These are phyloP conservation scores for Hemitrygon akajei DNA, from an alignment of 2,797 vertebrate species.

Conservation along the genomic window DNA sequence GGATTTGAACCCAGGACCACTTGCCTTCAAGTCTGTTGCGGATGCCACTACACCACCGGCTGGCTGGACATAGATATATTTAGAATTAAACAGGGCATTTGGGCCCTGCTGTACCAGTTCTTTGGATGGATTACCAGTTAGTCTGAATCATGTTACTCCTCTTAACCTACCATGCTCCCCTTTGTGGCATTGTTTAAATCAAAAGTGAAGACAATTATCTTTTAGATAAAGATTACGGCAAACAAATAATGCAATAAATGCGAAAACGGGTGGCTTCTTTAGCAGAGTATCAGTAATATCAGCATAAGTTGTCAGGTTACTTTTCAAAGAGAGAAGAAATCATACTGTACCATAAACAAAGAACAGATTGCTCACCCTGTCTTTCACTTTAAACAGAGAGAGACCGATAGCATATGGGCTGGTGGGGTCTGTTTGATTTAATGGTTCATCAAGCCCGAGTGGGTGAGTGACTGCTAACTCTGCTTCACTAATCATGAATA, in stretches of 20 bases:
- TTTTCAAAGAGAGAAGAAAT: not conserved
- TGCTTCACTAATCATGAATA: slow-evolving; percentile 51
- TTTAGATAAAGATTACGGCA: not conserved
- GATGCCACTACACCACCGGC: too few relatives aligned
- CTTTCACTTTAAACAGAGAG: slow-evolving; percentile 30
- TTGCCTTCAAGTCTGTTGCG: too few relatives aligned
- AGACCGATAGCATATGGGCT: slow-evolving; percentile 39
- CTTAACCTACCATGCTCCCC: not conserved
- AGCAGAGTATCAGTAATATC: not conserved
- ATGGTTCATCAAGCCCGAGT: slow-evolving; percentile 50
- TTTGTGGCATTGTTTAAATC: not conserved
- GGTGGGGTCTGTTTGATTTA: slow-evolving; percentile 45
- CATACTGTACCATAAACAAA: not conserved
- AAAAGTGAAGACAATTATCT: not conserved
- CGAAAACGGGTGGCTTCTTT: not conserved
- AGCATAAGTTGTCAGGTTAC: slow-evolving; percentile 31
- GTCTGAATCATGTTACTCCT: too few relatives aligned
- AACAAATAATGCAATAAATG: not conserved
- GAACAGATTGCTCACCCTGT: slow-evolving; percentile 10
- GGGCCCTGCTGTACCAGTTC: not conserved
- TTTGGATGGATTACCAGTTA: not conserved
- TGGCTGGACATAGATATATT: too few relatives aligned
- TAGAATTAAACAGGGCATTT: not conserved
- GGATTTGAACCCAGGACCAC: too few relatives aligned
- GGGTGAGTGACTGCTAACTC: slow-evolving; percentile 47